Evolutionary conservation across 2,797 vertebrate genomes (phyloP).

Genomic region (Rhabdophis nuchalis): DNA sequence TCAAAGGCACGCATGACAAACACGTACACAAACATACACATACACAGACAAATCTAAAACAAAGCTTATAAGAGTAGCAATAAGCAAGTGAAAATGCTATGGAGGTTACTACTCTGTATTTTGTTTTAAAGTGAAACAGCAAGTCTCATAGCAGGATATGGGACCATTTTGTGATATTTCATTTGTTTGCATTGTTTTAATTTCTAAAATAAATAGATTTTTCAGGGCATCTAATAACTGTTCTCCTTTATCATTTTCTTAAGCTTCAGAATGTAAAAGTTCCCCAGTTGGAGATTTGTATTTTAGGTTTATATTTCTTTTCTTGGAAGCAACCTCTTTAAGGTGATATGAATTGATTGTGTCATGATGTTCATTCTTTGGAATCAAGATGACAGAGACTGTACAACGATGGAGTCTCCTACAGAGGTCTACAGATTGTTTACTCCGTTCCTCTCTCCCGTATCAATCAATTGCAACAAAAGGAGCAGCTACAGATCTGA

Average conservation of each 20-base stretch:
- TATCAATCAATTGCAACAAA: not conserved
- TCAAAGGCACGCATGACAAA: not conserved
- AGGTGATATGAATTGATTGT: not conserved
- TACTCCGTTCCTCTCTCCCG: not conserved
- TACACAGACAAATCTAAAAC: not conserved
- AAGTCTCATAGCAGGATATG: not conserved
- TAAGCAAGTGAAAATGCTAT: not conserved
- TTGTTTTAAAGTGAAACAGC: not conserved
- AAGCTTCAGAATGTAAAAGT: not conserved
- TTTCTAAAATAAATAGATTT: not conserved
- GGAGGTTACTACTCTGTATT: not conserved
- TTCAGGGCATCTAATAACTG: not conserved
- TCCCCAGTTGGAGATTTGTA: not conserved
- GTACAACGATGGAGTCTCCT: not conserved
- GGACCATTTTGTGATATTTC: not conserved
- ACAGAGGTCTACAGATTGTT: not conserved
- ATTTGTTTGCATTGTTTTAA: not conserved
- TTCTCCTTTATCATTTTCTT: not conserved
- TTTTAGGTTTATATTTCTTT: not conserved
- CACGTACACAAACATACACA: too few species aligned
- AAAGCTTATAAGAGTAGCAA: not conserved
- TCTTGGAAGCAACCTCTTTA: not conserved
- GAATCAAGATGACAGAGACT: not conserved
- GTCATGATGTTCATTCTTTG: not conserved
- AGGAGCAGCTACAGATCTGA: not conserved